A percentile compares a stretch with the other conserved stretches of the same genome.
phyloP scores from a whole-genome alignment of 1,140 invertebrate genomes.

The Euglossa dilemma region DNA sequence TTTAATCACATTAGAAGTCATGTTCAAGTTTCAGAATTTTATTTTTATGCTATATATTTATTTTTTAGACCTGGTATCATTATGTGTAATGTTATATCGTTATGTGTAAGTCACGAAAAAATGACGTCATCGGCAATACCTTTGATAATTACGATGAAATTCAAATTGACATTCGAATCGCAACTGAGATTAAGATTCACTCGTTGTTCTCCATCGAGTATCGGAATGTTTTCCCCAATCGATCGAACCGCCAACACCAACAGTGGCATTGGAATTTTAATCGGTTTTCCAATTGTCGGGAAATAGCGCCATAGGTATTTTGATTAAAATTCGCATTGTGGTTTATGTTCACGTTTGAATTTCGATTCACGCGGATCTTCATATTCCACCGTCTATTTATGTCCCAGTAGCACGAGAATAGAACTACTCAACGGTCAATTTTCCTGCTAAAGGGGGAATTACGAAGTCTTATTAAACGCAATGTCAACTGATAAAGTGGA shows the following conservation, averaged over 20 bases:
- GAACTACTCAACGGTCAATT: neutral
- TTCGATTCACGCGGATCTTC: slow-evolving; percentile 27
- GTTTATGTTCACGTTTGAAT: slow-evolving; percentile 32
- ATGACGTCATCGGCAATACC: neutral
- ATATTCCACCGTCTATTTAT: slow-evolving; percentile 24
- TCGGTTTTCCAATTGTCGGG: slow-evolving; percentile 46
- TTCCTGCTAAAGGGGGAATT: neutral
- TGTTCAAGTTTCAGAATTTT: too few species aligned
- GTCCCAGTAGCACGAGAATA: neutral
- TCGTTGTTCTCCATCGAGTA: neutral
- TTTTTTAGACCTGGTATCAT: too few species aligned
- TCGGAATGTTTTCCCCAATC: slow-evolving; percentile 25
- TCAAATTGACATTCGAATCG: neutral
- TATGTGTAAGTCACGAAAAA: neutral
- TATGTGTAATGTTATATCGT: too few species aligned
- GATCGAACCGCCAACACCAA: slow-evolving; percentile 14
- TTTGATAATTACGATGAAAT: neutral
- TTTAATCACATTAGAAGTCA: too few species aligned
- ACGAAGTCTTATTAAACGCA: neutral
- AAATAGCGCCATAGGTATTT: slow-evolving; percentile 50
- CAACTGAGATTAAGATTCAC: slow-evolving; percentile 27
- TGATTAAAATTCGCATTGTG: slow-evolving; percentile 60
- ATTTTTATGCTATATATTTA: too few species aligned
- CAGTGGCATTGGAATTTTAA: slow-evolving; percentile 64
- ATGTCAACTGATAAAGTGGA: too few species aligned